Evolutionary conservation across 2,797 vertebrate species (phyloP).

Genomic region (Morus bassanus): DNA sequence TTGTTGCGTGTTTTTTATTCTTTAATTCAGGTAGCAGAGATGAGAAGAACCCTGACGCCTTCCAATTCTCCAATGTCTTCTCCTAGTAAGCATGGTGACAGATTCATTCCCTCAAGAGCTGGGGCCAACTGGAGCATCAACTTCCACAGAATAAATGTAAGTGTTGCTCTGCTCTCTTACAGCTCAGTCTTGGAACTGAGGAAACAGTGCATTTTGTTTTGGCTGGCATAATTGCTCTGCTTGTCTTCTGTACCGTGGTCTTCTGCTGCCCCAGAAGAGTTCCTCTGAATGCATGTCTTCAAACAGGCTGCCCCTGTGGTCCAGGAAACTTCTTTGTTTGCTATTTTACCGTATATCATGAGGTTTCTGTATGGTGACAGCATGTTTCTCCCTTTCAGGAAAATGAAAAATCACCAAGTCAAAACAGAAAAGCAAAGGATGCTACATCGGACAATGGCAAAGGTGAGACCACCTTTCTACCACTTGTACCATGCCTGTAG

Average conservation of each 20-base stretch:
- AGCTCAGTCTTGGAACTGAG: not conserved
- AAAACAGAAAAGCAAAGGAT: slow-evolving; percentile 98
- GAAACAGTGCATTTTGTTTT: not conserved
- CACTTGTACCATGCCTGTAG: not conserved
- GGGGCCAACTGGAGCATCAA: slow-evolving; percentile 99
- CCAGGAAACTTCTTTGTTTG: not conserved
- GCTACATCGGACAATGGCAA: slow-evolving; percentile 95
- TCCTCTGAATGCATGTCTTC: not conserved
- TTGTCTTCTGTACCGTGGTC: not conserved
- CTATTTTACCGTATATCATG: accelerated
- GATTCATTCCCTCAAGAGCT: slow-evolving; percentile 96
- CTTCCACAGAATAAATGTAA: slow-evolving; percentile 97
- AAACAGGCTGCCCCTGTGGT: not conserved
- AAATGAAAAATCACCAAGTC: slow-evolving; percentile 97
- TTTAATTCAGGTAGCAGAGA: slow-evolving; percentile 84
- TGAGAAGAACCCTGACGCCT: slow-evolving; percentile 89
- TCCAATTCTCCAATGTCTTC: slow-evolving; percentile 95
- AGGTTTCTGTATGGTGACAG: not conserved
- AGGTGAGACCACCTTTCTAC: slow-evolving; percentile 75
- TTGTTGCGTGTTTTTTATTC: not conserved
- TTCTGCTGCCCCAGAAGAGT: not conserved
- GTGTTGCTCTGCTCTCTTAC: not conserved
- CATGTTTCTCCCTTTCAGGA: slow-evolving; percentile 77
- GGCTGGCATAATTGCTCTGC: not conserved
- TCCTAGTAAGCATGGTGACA: slow-evolving; percentile 95